Evolutionary conservation across 2,797 vertebrate genomes (phyloP).

Genomic region (Taenioides sp.): DNA sequence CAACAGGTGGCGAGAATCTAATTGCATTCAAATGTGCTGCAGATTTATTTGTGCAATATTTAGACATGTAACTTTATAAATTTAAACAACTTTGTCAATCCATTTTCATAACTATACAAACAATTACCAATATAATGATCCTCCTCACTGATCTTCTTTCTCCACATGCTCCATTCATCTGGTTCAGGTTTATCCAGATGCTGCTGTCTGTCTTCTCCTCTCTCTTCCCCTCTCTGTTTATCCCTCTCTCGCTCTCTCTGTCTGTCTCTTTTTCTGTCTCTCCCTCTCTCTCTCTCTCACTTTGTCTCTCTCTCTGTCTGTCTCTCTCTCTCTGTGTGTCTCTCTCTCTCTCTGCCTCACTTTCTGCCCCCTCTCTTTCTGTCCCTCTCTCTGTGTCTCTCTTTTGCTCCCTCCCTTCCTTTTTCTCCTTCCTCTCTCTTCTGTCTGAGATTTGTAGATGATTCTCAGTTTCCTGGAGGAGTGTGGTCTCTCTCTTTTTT

Average conservation of each 20-base stretch:
- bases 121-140: not conserved
- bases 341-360: constrained; percentile 5
- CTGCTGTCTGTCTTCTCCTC: constrained; percentile 38
- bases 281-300: not conserved
- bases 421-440: not conserved
- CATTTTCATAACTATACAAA: too few relatives aligned
- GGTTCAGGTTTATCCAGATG: constrained; percentile 69
- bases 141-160: constrained; percentile 35
- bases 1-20: not conserved
- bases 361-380: not conserved
- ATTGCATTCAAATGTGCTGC: too few relatives aligned
- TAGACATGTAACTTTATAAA: too few relatives aligned
- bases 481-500: not conserved
- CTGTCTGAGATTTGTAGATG: too few relatives aligned
- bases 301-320: constrained; percentile 17
- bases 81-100: too few relatives aligned
- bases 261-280: not conserved
- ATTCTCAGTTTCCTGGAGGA: too few relatives aligned
- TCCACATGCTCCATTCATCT: constrained; percentile 61
- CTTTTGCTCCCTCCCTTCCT: not conserved
- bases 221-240: constrained; percentile 4
- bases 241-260: not conserved
- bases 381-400: not conserved
- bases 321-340: constrained; percentile 19
- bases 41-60: too few relatives aligned